These are phyloP conservation scores for Sula dactylatra DNA, from an alignment of 2,113 vertebrate species.

Conservation along the genomic window DNA sequence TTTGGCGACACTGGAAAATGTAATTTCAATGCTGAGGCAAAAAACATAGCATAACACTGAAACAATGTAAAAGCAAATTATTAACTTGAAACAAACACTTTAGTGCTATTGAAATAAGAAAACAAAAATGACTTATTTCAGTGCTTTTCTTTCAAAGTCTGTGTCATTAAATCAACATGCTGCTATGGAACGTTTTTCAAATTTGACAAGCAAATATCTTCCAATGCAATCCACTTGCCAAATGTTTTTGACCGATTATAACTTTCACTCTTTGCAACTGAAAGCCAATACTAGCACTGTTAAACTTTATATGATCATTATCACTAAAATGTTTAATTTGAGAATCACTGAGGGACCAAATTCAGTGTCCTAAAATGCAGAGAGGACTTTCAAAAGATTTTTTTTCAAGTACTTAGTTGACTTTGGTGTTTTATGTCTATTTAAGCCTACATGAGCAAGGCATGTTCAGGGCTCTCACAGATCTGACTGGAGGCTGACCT, in stretches of 20 bases:
- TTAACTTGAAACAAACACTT: neutral
- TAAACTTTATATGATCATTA: neutral
- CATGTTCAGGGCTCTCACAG: neutral
- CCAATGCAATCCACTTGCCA: neutral
- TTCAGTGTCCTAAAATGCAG: neutral
- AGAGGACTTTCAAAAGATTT: neutral
- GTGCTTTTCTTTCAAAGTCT: neutral
- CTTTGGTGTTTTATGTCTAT: neutral
- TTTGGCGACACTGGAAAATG: neutral
- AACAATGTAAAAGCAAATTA: neutral
- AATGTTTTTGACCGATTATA: neutral
- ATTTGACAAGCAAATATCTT: neutral
- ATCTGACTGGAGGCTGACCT: neutral
- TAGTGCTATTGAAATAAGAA: neutral
- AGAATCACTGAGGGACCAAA: neutral
- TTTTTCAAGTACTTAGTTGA: neutral
- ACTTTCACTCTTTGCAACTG: neutral
- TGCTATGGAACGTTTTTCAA: neutral
- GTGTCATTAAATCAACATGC: neutral
- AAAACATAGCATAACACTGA: neutral
- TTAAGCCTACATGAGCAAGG: neutral
- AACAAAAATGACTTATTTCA: neutral
- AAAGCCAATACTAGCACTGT: neutral
- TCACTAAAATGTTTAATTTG: neutral
- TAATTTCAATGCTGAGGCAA: neutral